A percentile compares a stretch with the other conserved stretches of the same genome.
Evolutionary conservation across 2,888 invertebrate genomes (phyloP).

Genomic region (Baronia brevicornis): DNA sequence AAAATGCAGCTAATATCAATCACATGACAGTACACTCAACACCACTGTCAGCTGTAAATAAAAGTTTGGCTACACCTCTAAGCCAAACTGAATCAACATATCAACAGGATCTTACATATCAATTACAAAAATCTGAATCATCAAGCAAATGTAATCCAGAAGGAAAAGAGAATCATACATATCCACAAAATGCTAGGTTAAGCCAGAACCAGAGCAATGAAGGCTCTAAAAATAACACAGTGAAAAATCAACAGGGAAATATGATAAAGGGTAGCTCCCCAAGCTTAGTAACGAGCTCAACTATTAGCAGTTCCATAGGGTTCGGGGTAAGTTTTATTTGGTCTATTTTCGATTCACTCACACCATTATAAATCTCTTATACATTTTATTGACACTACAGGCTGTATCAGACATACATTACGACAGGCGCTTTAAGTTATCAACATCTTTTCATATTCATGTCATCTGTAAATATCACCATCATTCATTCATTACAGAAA

Average conservation of each 20-base stretch:
- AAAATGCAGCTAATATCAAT: slow-evolving; percentile 51
- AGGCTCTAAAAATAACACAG: slow-evolving; percentile 40
- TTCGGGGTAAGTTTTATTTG: slow-evolving; percentile 55
- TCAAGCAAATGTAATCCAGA: slow-evolving; percentile 69
- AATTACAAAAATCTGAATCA: slow-evolving; percentile 71
- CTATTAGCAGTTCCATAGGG: slow-evolving; percentile 59
- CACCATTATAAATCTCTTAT: too few relatives aligned
- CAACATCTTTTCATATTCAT: slow-evolving; percentile 20
- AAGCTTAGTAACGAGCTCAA: slow-evolving; percentile 52
- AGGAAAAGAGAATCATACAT: slow-evolving; percentile 74
- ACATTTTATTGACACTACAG: too few relatives aligned
- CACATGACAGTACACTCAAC: slow-evolving; percentile 75
- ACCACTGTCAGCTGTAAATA: slow-evolving; percentile 73
- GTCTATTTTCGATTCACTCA: slow-evolving; percentile 15
- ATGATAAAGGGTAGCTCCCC: slow-evolving; percentile 58
- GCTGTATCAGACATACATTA: too few relatives aligned
- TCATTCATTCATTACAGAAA: slow-evolving; percentile 79
- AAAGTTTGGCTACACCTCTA: slow-evolving; percentile 79
- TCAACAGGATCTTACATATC: slow-evolving; percentile 71
- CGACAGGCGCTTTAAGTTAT: too few relatives aligned
- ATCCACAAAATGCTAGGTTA: slow-evolving; percentile 66
- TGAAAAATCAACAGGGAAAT: slow-evolving; percentile 43
- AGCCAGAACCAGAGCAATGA: slow-evolving; percentile 62
- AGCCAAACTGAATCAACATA: slow-evolving; percentile 75
- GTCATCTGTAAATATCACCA: slow-evolving; percentile 66